Evolutionary conservation across 2,113 vertebrate species (phyloP).

Genomic region (Elephas maximus): DNA sequence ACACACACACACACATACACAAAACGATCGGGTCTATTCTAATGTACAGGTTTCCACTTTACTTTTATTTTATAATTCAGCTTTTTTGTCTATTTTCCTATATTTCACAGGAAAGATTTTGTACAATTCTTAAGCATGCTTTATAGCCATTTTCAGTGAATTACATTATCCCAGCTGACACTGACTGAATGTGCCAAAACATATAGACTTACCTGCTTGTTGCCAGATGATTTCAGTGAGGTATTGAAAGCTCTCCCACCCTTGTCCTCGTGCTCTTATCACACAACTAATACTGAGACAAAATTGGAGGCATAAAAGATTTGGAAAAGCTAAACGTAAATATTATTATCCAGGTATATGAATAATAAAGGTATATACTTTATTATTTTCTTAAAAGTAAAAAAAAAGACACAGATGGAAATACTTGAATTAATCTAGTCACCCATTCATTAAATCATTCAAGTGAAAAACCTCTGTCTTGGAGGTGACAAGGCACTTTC

Average conservation of each 20-base stretch:
- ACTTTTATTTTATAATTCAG: constrained; percentile 42
- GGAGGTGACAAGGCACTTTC: constrained; percentile 17
- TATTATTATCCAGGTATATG: constrained; percentile 26
- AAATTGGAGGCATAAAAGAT: constrained; percentile 32
- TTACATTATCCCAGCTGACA: constrained; percentile 18
- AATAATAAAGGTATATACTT: constrained; percentile 50
- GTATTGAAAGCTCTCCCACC: background rate
- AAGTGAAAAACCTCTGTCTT: constrained; percentile 37
- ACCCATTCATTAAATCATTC: background rate
- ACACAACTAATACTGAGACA: constrained; percentile 47
- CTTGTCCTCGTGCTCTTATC: background rate
- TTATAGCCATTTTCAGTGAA: constrained; percentile 53
- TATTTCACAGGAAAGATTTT: constrained; percentile 45
- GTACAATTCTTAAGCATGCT: constrained; percentile 7
- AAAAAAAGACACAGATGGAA: background rate
- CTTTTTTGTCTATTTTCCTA: background rate
- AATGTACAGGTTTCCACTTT: background rate
- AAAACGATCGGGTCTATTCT: constrained; percentile 13
- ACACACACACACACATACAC: background rate
- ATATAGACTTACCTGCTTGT: background rate
- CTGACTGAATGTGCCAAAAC: constrained; percentile 42
- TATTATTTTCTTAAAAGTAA: constrained; percentile 59
- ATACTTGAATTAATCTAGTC: constrained; percentile 58
- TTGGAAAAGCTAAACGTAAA: constrained; percentile 35
- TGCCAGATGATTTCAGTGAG: background rate